A percentile compares a stretch with the other conserved stretches of the same genome.
phyloP scores from a whole-genome alignment of 1,140 invertebrate species.

The Drosophila jambulina region DNA sequence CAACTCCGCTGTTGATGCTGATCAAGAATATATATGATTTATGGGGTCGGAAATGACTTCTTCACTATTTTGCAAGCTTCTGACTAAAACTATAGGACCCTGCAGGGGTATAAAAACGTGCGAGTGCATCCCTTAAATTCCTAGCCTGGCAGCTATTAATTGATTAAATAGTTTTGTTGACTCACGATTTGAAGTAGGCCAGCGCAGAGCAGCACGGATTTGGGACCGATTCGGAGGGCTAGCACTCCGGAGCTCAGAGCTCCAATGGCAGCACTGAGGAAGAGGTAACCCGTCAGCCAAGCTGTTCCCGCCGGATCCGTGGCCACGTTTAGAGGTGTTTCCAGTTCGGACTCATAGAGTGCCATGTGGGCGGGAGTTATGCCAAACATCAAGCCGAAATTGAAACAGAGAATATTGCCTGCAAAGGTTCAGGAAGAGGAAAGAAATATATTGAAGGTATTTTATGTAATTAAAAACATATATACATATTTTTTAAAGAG shows the following conservation, averaged over 20 bases:
- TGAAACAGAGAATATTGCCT: conserved; percentile 76
- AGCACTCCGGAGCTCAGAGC: conserved; percentile 60
- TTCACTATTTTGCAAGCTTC: too few relatives aligned
- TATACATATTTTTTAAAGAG: neutral
- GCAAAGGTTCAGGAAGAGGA: neutral
- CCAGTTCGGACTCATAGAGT: conserved; percentile 59
- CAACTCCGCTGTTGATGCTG: too few relatives aligned
- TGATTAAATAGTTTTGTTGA: neutral
- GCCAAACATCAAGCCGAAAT: conserved; percentile 76
- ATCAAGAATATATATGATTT: too few relatives aligned
- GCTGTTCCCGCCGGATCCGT: conserved; percentile 54
- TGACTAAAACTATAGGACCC: too few relatives aligned
- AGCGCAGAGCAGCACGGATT: conserved; percentile 63
- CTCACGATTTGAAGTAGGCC: conserved; percentile 78
- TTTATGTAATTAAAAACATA: neutral
- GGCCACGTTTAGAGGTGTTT: conserved; percentile 55
- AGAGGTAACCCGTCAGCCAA: conserved; percentile 62
- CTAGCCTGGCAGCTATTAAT: neutral
- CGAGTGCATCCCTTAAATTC: too few relatives aligned
- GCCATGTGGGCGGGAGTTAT: conserved; percentile 70
- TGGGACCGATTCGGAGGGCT: conserved; percentile 70
- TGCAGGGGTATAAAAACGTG: too few relatives aligned
- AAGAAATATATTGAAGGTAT: neutral
- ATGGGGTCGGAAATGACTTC: too few relatives aligned
- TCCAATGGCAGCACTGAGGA: conserved; percentile 64